Percentiles rank a stretch among this genome's conserved stretches.
These are phyloP conservation scores for Okapia johnstoni DNA, from an alignment of 2,113 vertebrate species.

Conservation along the genomic window DNA sequence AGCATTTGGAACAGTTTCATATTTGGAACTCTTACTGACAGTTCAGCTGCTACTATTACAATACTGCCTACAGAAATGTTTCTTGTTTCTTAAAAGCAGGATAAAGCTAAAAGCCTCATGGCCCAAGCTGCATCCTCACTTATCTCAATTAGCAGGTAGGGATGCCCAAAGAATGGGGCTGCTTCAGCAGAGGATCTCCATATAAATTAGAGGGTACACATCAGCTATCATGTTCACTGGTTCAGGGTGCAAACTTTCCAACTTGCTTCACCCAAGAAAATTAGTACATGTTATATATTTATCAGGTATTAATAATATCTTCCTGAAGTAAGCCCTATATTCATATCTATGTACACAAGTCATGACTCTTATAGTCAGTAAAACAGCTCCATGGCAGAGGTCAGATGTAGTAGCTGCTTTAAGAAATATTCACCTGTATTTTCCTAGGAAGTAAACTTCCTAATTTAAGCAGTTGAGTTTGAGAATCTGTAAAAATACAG, in stretches of 20 bases:
- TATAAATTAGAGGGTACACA: neutral
- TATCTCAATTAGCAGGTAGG: neutral
- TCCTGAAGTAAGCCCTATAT: neutral
- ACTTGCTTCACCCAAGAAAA: neutral
- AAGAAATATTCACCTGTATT: neutral
- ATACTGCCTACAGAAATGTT: neutral
- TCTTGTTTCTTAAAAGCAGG: slow-evolving; percentile 1
- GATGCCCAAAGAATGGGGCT: neutral
- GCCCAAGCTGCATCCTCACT: neutral
- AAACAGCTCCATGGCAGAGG: neutral
- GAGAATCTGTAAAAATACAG: neutral
- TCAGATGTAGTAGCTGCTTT: neutral
- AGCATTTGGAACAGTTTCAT: neutral
- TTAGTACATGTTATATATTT: neutral
- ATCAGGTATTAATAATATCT: neutral
- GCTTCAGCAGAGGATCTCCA: neutral
- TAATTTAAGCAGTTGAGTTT: neutral
- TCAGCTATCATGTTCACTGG: neutral
- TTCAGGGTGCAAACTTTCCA: neutral
- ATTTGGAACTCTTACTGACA: neutral
- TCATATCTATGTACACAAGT: neutral
- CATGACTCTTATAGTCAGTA: neutral
- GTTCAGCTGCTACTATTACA: neutral
- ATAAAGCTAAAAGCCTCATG: neutral
- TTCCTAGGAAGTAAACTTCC: neutral